Percentiles rank a stretch among this genome's conserved stretches.
Conservation (phyloP, 2,797 vertebrate genomes). For the Helarctos malayanus region DNA sequence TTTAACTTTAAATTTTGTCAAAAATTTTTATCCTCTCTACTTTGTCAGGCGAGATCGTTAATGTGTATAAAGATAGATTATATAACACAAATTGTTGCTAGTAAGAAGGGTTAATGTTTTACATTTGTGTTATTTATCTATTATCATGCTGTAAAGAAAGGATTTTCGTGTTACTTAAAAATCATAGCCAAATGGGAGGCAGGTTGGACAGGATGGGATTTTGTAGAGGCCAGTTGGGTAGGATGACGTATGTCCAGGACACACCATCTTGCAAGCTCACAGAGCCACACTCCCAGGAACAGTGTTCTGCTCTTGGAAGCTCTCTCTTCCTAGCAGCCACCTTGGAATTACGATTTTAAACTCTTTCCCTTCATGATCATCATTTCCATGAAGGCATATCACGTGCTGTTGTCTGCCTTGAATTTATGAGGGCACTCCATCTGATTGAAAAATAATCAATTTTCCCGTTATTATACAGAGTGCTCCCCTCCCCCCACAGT, state of each 20-base stretch:
- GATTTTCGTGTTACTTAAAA: background rate
- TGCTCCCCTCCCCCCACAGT: background rate
- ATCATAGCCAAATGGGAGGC: background rate
- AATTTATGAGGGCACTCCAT: conserved; percentile 52
- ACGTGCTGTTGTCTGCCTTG: background rate
- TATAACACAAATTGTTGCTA: background rate
- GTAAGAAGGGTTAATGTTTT: background rate
- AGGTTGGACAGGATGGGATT: background rate
- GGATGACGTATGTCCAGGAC: background rate
- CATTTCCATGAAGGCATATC: background rate
- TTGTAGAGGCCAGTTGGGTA: background rate
- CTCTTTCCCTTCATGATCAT: background rate
- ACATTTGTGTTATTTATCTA: background rate
- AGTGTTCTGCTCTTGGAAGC: background rate
- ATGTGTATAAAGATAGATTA: background rate
- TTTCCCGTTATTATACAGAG: conserved; percentile 43
- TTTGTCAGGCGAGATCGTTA: background rate
- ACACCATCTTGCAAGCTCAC: background rate
- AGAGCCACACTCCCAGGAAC: background rate
- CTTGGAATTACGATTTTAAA: background rate
- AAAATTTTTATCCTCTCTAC: background rate
- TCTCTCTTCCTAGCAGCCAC: background rate
- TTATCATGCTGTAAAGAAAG: conserved; percentile 7
- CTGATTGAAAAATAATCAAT: conserved; percentile 56
- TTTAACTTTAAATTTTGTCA: conserved; percentile 26